A percentile compares a stretch with the other conserved stretches of the same genome.
Evolutionary conservation across 23 tunicate species (phyloP).

Genomic region (Ascidia mentula): DNA sequence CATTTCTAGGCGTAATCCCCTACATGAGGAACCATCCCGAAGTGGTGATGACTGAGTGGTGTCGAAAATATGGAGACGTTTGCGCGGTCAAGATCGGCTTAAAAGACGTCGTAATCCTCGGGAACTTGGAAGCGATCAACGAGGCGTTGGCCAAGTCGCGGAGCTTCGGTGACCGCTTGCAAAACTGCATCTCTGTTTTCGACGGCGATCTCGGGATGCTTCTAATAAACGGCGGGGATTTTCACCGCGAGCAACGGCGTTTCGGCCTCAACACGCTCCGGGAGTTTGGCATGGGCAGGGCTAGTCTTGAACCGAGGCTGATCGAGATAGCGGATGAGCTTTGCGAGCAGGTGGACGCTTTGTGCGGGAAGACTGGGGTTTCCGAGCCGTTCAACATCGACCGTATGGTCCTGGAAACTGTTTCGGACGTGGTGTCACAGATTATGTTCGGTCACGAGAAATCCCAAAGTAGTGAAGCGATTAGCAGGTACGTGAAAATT

Average conservation of each 20-base stretch:
- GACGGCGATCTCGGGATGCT: slow-evolving; percentile 37
- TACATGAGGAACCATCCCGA: neutral
- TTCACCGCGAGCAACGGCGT: slow-evolving; percentile 58
- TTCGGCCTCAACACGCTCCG: slow-evolving; percentile 44
- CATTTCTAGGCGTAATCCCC: slow-evolving; percentile 15
- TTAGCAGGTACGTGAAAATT: too few species aligned
- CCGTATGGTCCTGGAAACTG: slow-evolving; percentile 24
- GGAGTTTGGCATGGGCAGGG: slow-evolving; percentile 60
- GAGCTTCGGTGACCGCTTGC: slow-evolving; percentile 22
- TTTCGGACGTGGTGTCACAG: slow-evolving; percentile 36
- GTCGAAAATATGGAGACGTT: slow-evolving; percentile 12
- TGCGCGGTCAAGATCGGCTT: neutral
- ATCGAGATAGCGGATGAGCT: neutral
- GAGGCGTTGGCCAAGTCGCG: slow-evolving; percentile 52
- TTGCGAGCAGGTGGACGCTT: neutral
- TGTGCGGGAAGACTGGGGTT: neutral
- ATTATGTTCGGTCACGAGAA: slow-evolving; percentile 31
- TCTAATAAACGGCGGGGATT: slow-evolving; percentile 20
- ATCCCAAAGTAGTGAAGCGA: slow-evolving; percentile 9
- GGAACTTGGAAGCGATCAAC: slow-evolving; percentile 21
- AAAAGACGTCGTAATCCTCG: slow-evolving; percentile 16
- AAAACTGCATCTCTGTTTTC: slow-evolving; percentile 25
- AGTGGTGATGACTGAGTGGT: slow-evolving; percentile 5
- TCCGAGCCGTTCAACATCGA: slow-evolving; percentile 16
- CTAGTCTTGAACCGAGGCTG: slow-evolving; percentile 36